Evolutionary conservation across 2,113 vertebrate species (phyloP).

Genomic region (Daboia siamensis): DNA sequence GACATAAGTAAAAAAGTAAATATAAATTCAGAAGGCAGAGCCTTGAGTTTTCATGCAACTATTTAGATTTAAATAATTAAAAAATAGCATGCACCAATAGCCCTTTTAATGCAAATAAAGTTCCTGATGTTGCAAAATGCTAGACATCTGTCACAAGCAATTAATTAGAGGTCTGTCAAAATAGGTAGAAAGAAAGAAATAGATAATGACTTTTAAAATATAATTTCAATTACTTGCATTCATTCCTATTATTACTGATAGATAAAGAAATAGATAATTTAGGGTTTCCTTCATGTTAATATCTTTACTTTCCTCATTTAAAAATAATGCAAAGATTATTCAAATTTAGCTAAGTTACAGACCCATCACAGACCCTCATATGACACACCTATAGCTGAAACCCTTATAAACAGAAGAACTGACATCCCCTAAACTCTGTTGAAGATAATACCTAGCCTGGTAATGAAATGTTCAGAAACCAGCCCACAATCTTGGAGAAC

Average conservation of each 20-base stretch:
- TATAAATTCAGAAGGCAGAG: neutral
- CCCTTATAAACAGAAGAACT: no score
- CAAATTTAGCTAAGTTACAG: neutral
- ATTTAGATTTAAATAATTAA: neutral
- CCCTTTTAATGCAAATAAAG: neutral
- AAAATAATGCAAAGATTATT: constrained; percentile 11
- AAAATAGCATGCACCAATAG: neutral
- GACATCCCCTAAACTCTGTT: no score
- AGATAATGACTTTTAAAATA: constrained; percentile 33
- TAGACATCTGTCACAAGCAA: constrained; percentile 1
- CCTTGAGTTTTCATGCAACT: neutral
- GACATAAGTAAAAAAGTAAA: neutral
- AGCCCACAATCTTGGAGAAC: no score
- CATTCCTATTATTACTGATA: neutral
- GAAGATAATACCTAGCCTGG: no score
- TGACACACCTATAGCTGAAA: no score
- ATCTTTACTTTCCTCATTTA: constrained; percentile 8
- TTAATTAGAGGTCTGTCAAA: constrained; percentile 26
- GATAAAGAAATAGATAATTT: neutral
- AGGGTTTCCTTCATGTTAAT: neutral
- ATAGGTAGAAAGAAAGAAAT: neutral
- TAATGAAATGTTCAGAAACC: no score
- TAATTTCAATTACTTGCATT: constrained; percentile 2
- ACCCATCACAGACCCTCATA: no score
- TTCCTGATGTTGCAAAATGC: neutral